Conservation (phyloP, 2,888 invertebrate species). For the Hanleya hanleyi region DNA sequence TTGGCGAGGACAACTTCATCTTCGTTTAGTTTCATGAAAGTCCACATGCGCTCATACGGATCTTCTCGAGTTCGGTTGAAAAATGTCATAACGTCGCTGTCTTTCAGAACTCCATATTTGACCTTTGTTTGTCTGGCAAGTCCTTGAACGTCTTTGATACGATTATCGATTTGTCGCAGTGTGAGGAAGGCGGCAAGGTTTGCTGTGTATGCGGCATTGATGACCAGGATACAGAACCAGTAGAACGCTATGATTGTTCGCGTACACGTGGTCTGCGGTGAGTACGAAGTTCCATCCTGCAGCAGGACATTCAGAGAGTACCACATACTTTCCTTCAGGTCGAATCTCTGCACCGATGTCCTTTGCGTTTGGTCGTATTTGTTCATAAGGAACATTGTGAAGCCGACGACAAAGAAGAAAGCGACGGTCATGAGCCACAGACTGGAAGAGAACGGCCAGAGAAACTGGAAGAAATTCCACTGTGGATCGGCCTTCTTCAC, state of each 20-base stretch:
- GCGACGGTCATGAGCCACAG: conserved; percentile 59
- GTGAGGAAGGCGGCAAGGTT: conserved; percentile 65
- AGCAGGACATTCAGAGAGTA: conserved; percentile 62
- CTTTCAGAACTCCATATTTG: conserved; percentile 55
- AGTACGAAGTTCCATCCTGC: conserved; percentile 60
- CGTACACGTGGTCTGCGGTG: conserved; percentile 63
- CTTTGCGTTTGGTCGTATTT: conserved; percentile 58
- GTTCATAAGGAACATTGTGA: conserved; percentile 59
- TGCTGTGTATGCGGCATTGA: conserved; percentile 65
- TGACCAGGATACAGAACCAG: conserved; percentile 65
- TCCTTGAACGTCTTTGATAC: conserved; percentile 52
- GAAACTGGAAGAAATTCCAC: conserved; percentile 54
- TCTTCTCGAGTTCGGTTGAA: conserved; percentile 47
- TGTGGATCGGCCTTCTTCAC: conserved; percentile 48
- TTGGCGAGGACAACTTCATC: conserved; percentile 38
- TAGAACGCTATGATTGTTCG: conserved; percentile 63
- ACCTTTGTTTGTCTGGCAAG: conserved; percentile 52
- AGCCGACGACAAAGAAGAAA: conserved; percentile 55
- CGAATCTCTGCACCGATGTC: conserved; percentile 52
- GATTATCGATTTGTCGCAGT: conserved; percentile 57
- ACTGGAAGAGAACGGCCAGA: conserved; percentile 46
- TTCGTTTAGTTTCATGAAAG: conserved; percentile 57
- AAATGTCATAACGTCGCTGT: conserved; percentile 54
- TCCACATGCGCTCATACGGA: conserved; percentile 64
- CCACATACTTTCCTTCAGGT: conserved; percentile 65